Conservation (phyloP, 2,113 vertebrate genomes). For the Ginglymostoma cirratum region DNA sequence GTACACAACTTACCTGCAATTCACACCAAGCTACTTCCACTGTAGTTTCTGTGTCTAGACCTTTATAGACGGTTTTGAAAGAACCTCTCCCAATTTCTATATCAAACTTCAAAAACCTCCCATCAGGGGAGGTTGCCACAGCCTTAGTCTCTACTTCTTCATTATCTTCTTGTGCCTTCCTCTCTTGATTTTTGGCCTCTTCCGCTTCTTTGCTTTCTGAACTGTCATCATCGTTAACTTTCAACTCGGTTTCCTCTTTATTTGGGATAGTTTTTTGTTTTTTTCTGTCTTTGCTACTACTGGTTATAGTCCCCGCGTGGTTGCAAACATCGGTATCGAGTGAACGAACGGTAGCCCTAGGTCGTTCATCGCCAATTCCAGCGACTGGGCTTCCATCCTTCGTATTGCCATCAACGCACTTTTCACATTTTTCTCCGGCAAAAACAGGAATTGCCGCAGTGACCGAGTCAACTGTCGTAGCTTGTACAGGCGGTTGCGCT, state of each 20-base stretch:
- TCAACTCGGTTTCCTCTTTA: constrained; percentile 48
- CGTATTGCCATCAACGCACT: constrained; percentile 5
- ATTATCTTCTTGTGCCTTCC: constrained; percentile 71
- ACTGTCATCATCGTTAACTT: constrained; percentile 53
- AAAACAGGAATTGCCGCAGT: constrained; percentile 15
- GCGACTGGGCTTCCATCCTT: constrained; percentile 41
- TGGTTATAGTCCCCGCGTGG: constrained; percentile 46
- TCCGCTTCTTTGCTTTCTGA: constrained; percentile 53
- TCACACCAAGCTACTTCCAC: constrained; percentile 98
- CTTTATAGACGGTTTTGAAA: constrained; percentile 97
- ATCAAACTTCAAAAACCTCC: constrained; percentile 95
- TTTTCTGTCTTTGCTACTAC: constrained; percentile 47
- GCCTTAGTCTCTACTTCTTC: constrained; percentile 96
- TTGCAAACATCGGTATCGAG: constrained; percentile 42
- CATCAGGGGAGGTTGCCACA: constrained; percentile 87
- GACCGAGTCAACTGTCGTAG: neutral
- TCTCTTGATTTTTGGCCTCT: constrained; percentile 60
- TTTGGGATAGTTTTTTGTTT: constrained; percentile 44
- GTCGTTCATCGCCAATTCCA: constrained; percentile 45
- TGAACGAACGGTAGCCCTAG: constrained; percentile 41
- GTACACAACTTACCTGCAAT: constrained; percentile 73
- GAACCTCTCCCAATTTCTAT: constrained; percentile 95
- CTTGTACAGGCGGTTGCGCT: neutral
- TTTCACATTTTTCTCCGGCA: constrained; percentile 27
- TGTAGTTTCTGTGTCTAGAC: constrained; percentile 92